Evolutionary conservation across 2,113 vertebrate species (phyloP), one percentile per base, ranked within the genome.

Genomic region (Neolamprologus hecqui): DNA sequence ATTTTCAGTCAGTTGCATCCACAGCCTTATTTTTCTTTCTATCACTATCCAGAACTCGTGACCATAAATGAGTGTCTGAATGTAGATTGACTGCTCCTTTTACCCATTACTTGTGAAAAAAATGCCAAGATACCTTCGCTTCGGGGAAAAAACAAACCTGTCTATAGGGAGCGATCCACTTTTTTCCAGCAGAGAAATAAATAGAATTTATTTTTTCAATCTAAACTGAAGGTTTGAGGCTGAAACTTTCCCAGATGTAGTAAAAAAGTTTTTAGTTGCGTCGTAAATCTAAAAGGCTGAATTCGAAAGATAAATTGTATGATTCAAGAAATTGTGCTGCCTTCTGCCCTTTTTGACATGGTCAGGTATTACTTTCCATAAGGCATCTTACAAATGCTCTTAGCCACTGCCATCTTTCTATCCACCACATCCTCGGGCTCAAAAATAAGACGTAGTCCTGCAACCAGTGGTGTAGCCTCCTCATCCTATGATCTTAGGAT

Each of bases 221-320:
- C 8, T 26, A 47, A 77, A 31, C 17, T 1, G 70, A 51, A 77
- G 45, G 26, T 31, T 9, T n/a, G 26, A 77, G 26, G 6, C 26
- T 77, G 73, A 77, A 28, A 51, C 73, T 33, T 77, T n/a, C 45
- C 45, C 45, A 77, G 45, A 77, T 77, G 26, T 33, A 31, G 26
- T 12, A 33, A 8, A 75, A 77, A 51, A 51, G 45, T 2, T 77
- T 77, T 51, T 51, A n/a, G 26, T 51, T 77, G 26, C 26, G 0
- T 33, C 31, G 26, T 51, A 33, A 51, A 77, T 51, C 26, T 77
- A 33, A 51, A 33, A 51, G 28, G 45, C 4, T 45, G 4, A 26
- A 45, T 73, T 73, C 2, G 0, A 73, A 47, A 73, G 23, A 7
- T 47, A 17, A 28, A 45, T 45, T 73, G 40, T 28, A 7, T 73